Evolutionary conservation across 2,888 invertebrate genomes (phyloP), one percentile per base, ranked within the genome.

Genomic region (Machimus atricapillus): DNA sequence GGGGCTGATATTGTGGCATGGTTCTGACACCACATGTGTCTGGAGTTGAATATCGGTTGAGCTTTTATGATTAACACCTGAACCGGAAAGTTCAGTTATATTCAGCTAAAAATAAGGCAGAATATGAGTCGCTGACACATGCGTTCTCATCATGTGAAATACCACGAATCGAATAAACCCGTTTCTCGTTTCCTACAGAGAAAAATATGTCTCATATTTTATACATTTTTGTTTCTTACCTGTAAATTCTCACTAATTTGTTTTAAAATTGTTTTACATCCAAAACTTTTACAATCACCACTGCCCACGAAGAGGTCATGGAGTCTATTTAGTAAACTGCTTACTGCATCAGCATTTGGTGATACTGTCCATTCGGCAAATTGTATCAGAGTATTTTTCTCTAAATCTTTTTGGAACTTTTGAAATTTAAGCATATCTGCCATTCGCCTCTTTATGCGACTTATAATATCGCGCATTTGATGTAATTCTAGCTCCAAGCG

Each of bases 281-380:
- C 81, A 9, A 94, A 94, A 14, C 94, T 90, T 27, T 94, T 90
- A 43, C 92, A 91, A 85, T 93, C 92, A 3, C 93, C 92, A 0
- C 95, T 94, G 43, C 94, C 94, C 43, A 91, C 88, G 3, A 96
- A 92, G 31, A 95, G 93, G 6, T 94, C 92, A 91, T 96, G 95
- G 56, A 96, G 93, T 9, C 94, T 93, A 90, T 96, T 95, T 89
- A 97, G 91, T 34, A 96, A 90, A 88, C 94, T 94, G 43, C 94
- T 94, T 86, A 96, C 93, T 2, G 96, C 95, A 76, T 94, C 93
- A 0, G 94, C 92, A 89, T 94, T 94, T 89, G 95, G 95, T 0
- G 96, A 95, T 2, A 96, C 95, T 73, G 95, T 95, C 92, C 94
- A 94, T 89, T 93, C 93, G 0, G 96, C 96, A 90, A 96, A 97